phyloP scores from a whole-genome alignment of 2,113 vertebrate species.

The Mus spicilegus region DNA sequence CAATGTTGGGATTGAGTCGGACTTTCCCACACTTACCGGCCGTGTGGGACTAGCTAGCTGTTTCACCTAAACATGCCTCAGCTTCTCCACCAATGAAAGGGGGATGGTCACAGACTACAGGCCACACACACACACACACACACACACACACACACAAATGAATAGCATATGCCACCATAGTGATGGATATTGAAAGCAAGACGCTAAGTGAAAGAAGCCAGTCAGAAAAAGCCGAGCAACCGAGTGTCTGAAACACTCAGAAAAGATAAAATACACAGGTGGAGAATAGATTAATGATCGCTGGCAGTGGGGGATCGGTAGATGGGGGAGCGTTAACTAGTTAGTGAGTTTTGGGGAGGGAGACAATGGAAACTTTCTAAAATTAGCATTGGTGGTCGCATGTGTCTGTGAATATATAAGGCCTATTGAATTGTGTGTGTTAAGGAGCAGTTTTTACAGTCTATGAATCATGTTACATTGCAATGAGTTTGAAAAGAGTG shows the following conservation, averaged over 20 bases:
- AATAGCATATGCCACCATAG: no score
- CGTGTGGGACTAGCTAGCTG: background rate
- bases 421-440: background rate
- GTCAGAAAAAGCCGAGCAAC: background rate
- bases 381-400: background rate
- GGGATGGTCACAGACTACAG: background rate
- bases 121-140: background rate
- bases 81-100: conserved; percentile 24
- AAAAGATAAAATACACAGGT: background rate
- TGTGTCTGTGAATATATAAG: background rate
- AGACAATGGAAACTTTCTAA: background rate
- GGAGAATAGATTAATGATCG: background rate
- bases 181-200: background rate
- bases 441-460: conserved; percentile 13
- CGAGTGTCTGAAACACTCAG: background rate
- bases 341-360: background rate
- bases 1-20: background rate
- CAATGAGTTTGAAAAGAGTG: background rate
- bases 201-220: background rate
- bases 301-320: background rate
- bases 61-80: background rate
- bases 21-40: background rate
- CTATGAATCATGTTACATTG: background rate
- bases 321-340: background rate
- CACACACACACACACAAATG: background rate